Conservation (phyloP, 2,888 invertebrate genomes). For the Agapostemon virescens region DNA sequence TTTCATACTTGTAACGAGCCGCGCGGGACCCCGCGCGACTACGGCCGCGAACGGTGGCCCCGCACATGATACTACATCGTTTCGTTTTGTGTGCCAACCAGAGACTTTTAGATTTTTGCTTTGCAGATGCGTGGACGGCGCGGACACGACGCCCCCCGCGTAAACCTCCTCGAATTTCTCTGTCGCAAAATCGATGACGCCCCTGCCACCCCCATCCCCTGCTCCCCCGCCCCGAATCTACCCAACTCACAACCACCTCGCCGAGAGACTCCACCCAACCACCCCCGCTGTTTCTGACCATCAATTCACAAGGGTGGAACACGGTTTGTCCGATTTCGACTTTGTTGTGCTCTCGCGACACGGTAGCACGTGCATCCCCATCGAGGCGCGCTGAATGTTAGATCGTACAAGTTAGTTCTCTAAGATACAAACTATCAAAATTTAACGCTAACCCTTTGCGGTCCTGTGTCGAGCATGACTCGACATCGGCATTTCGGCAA, state of each 20-base stretch:
- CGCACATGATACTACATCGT: constrained; percentile 69
- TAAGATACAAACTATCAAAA: not conserved
- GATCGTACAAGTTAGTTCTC: too few relatives aligned
- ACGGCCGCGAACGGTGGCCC: constrained; percentile 15
- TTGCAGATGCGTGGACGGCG: constrained; percentile 59
- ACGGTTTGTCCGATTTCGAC: not conserved
- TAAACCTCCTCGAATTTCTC: constrained; percentile 23
- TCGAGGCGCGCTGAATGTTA: not conserved
- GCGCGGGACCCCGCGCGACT: constrained; percentile 38
- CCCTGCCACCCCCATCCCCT: not conserved
- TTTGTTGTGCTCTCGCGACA: not conserved
- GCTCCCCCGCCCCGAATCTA: not conserved
- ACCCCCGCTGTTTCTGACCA: constrained; percentile 3
- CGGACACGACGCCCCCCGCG: constrained; percentile 30
- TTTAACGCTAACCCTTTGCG: too few relatives aligned
- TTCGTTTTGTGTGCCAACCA: constrained; percentile 78
- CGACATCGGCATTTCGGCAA: too few relatives aligned
- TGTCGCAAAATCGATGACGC: constrained; percentile 39
- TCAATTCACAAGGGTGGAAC: constrained; percentile 8
- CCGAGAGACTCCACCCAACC: too few relatives aligned
- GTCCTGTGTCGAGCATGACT: too few relatives aligned
- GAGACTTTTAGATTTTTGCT: constrained; percentile 70
- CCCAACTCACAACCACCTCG: not conserved
- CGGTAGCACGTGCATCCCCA: not conserved
- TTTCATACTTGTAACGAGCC: constrained; percentile 68